Evolutionary conservation across 2,888 invertebrate genomes (phyloP), one percentile per base, ranked within the genome.

Genomic region (Drosophila picticornis): DNA sequence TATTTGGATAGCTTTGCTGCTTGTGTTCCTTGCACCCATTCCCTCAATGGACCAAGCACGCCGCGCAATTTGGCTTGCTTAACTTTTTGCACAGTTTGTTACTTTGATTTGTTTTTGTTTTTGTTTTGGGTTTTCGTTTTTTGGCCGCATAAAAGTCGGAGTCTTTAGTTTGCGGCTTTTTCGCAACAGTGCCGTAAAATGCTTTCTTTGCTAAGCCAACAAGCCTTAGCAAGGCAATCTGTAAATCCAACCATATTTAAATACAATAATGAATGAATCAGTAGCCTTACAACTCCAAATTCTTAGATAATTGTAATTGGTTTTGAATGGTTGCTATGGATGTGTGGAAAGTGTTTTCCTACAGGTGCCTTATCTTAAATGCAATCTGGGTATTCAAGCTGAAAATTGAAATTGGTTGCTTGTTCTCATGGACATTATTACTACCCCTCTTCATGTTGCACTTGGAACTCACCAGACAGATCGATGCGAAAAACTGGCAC

Each of bases 401-500:
- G 16, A 22, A 16, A 22, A 25, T 25, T 16, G 9, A 9, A 46
- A 25, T 9, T 25, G 25, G 46, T 27, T 25, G 25, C 46, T 1
- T 16, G 22, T 25, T 46, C 22, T 22, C 46, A 11, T 11, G 22
- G 22, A 38, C 2, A 22, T 1, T 6, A 22, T 43, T 43, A 5
- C 40, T 22, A 22, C 2, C 1, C 11, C 11, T n/a, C 11, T 40
- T 40, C 2, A 40, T 11, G 22, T 43, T 22, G 43, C 46, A 46
- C 22, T 46, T 2, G 6, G 16, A 40, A 60, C 61, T 79, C 69
- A 93, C 93, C 93, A 83, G 93, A 91, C 70, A 93, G 85, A 85
- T 93, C 93, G 59, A 94, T 94, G 71, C 95, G 94, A 91, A 96
- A 96, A 57, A 95, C 93, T 2, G 96, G 96, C 63, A 93, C 92